phyloP scores from a whole-genome alignment of 1,140 invertebrate species.

The Drosophila malerkotliana region DNA sequence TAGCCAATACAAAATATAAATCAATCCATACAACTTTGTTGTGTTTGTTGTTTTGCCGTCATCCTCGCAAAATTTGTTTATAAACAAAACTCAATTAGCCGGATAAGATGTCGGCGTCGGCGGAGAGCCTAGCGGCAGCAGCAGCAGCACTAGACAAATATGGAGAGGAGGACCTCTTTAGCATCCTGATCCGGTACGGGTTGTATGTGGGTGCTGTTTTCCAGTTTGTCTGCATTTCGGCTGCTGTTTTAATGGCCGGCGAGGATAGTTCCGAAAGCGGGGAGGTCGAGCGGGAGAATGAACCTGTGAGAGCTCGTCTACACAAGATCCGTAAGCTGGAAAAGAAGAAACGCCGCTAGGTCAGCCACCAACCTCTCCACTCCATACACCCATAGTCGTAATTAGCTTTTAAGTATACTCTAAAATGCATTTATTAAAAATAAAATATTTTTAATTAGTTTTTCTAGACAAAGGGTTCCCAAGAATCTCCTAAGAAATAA shows the following conservation, averaged over 20 bases:
- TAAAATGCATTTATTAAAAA: conserved; percentile 42
- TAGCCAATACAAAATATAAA: conserved; percentile 57
- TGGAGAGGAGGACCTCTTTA: conserved; percentile 72
- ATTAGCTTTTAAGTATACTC: conserved; percentile 18
- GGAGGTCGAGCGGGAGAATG: conserved; percentile 45
- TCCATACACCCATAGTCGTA: conserved; percentile 1
- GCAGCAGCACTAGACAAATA: conserved; percentile 66
- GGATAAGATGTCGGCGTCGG: conserved; percentile 39
- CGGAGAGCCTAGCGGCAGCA: conserved; percentile 48
- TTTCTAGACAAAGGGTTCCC: background rate
- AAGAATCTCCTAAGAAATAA: too few species aligned
- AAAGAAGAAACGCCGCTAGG: conserved; percentile 78
- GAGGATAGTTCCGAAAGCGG: conserved; percentile 42
- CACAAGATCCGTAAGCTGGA: conserved; percentile 78
- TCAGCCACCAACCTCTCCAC: background rate
- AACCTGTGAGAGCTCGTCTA: conserved; percentile 52
- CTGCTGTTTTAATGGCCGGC: conserved; percentile 62
- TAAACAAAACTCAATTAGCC: conserved; percentile 7
- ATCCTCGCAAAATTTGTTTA: conserved; percentile 11
- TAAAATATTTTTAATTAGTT: conserved; percentile 8
- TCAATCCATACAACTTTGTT: conserved; percentile 11
- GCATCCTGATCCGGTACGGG: conserved; percentile 67
- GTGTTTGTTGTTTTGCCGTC: conserved; percentile 1
- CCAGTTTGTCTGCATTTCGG: conserved; percentile 72
- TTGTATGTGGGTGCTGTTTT: conserved; percentile 75